phyloP scores from a whole-genome alignment of 2,797 vertebrate species.

The Lagocephalus sceleratus region DNA sequence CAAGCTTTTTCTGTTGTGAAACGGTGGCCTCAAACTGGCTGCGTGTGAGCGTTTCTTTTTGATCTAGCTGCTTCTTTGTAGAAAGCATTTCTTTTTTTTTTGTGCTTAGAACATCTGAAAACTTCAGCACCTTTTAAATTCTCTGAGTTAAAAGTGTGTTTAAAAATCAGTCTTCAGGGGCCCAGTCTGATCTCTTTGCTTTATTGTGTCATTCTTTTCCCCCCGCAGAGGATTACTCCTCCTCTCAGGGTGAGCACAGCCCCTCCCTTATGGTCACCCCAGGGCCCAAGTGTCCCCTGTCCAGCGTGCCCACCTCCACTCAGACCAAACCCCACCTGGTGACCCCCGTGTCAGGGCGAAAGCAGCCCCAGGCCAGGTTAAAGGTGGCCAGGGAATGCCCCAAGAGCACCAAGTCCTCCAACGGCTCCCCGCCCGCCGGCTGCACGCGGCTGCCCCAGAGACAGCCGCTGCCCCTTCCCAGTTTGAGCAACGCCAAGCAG shows the following conservation, averaged over 20 bases:
- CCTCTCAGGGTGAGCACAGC: slow-evolving; percentile 89
- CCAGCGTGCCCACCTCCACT: slow-evolving; percentile 86
- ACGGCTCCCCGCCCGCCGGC: slow-evolving; percentile 82
- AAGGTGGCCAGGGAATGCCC: slow-evolving; percentile 85
- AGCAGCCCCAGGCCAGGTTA: slow-evolving; percentile 73
- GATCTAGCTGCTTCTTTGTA: too few relatives aligned
- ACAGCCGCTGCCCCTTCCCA: slow-evolving; percentile 70
- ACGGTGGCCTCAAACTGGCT: slow-evolving; percentile 15
- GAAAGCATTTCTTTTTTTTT: too few relatives aligned
- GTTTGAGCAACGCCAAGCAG: slow-evolving; percentile 82
- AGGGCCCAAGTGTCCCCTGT: slow-evolving; percentile 88
- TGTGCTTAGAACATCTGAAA: too few relatives aligned
- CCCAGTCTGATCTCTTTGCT: not conserved
- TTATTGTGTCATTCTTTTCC: slow-evolving; percentile 6
- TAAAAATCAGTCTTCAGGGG: not conserved
- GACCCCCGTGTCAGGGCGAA: slow-evolving; percentile 84
- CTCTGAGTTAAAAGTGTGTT: too few relatives aligned
- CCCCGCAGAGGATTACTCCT: slow-evolving; percentile 79
- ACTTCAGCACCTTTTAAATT: too few relatives aligned
- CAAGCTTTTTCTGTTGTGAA: slow-evolving; percentile 29
- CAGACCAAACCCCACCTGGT: slow-evolving; percentile 86
- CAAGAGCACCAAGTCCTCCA: slow-evolving; percentile 85
- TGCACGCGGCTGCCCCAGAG: slow-evolving; percentile 78
- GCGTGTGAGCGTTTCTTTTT: not conserved
- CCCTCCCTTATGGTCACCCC: slow-evolving; percentile 86